phyloP scores from a whole-genome alignment of 2,888 invertebrate species.

The Coelopa pilipes region DNA sequence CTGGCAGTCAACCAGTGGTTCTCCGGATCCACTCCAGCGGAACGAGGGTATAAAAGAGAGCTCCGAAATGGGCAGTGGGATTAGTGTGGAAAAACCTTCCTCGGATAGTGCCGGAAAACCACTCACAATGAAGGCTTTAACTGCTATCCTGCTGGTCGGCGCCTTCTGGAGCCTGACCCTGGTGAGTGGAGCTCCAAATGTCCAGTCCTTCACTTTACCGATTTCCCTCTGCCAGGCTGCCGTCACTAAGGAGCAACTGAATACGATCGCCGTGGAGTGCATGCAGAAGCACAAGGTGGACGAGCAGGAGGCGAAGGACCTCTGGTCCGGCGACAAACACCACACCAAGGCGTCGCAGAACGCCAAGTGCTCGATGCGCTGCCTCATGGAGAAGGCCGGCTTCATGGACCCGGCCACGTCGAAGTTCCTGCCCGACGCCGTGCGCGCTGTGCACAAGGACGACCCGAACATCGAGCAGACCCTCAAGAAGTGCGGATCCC shows the following conservation, averaged over 20 bases:
- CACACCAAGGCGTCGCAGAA: constrained; percentile 47
- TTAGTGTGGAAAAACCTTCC: no score
- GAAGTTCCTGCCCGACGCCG: constrained; percentile 13
- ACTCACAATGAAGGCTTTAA: not conserved
- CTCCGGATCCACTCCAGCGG: no score
- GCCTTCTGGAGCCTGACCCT: not conserved
- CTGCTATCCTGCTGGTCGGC: not conserved
- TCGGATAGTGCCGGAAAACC: no score
- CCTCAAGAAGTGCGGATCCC: constrained; percentile 52
- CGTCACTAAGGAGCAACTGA: not conserved
- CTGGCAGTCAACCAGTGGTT: no score
- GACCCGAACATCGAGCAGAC: constrained; percentile 48
- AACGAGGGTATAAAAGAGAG: no score
- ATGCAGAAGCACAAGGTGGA: constrained; percentile 47
- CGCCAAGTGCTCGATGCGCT: constrained; percentile 57
- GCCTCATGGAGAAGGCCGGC: constrained; percentile 60
- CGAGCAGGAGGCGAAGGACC: constrained; percentile 48
- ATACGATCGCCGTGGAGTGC: constrained; percentile 44
- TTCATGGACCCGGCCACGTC: constrained; percentile 47
- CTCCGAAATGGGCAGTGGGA: no score
- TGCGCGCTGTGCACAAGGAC: constrained; percentile 49
- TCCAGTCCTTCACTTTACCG: not conserved
- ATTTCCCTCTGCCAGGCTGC: not conserved
- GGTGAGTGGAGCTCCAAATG: not conserved
- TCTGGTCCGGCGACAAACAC: constrained; percentile 48